phyloP scores from a whole-genome alignment of 1,140 invertebrate genomes.

The Aphaenogaster ashmeadi region DNA sequence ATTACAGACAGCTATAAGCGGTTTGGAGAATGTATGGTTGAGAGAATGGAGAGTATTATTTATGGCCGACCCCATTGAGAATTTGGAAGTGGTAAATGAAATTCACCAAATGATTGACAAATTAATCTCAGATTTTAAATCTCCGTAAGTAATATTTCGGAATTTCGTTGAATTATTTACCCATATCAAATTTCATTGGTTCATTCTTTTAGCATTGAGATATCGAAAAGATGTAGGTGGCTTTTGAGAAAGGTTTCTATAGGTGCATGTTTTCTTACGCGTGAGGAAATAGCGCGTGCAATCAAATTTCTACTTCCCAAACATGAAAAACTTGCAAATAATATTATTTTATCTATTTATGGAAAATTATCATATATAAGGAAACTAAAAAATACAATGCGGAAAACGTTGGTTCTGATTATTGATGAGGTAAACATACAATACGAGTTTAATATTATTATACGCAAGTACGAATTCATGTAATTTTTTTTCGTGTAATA shows the following conservation, averaged over 20 bases:
- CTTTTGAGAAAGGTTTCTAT: constrained; percentile 86
- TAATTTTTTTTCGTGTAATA: constrained; percentile 55
- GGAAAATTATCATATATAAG: constrained; percentile 82
- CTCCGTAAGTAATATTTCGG: constrained; percentile 81
- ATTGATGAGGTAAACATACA: constrained; percentile 89
- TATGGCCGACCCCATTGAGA: constrained; percentile 87
- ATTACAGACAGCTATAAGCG: constrained; percentile 88
- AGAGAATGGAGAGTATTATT: constrained; percentile 89
- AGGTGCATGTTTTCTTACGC: constrained; percentile 80
- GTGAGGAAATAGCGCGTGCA: constrained; percentile 85
- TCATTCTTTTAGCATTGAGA: constrained; percentile 79
- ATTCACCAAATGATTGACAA: constrained; percentile 85
- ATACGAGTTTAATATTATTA: constrained; percentile 5
- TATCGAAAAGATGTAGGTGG: constrained; percentile 84
- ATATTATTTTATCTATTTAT: constrained; percentile 83
- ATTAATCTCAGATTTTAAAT: constrained; percentile 84
- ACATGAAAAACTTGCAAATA: constrained; percentile 85
- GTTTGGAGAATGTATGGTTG: constrained; percentile 90
- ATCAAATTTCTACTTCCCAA: constrained; percentile 83
- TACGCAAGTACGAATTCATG: constrained; percentile 15
- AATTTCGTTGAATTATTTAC: neutral
- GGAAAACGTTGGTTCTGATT: constrained; percentile 89
- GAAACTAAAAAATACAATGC: constrained; percentile 84
- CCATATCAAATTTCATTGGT: constrained; percentile 58
- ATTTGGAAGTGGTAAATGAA: constrained; percentile 73